phyloP scores from a whole-genome alignment of 2,797 vertebrate genomes.

The Clarias pachynema region DNA sequence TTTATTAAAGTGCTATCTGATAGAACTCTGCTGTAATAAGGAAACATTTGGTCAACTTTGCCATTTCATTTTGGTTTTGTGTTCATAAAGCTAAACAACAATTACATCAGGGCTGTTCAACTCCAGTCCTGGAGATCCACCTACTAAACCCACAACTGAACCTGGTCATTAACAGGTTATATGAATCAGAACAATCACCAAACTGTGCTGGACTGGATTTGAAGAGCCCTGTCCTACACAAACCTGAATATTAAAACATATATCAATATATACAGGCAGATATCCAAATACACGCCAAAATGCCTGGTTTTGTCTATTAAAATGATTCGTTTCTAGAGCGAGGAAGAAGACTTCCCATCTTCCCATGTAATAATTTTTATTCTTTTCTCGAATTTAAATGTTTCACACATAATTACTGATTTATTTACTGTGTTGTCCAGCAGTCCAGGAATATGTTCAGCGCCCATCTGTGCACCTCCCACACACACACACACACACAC shows the following conservation, averaged over 20 bases:
- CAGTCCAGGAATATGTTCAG: conserved; percentile 21
- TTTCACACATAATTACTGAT: conserved; percentile 16
- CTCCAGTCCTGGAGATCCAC: too few species aligned
- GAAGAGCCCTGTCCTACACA: background rate
- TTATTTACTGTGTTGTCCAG: conserved; percentile 30
- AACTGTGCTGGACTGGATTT: too few species aligned
- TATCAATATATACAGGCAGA: background rate
- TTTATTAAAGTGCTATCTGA: background rate
- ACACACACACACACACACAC: conserved; percentile 18
- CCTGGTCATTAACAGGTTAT: too few species aligned
- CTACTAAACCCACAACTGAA: too few species aligned
- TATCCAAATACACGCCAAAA: too few species aligned
- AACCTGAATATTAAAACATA: background rate
- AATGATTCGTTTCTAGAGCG: background rate
- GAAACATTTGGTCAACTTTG: background rate
- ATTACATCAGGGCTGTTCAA: too few species aligned
- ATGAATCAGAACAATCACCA: too few species aligned
- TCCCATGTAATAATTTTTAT: background rate
- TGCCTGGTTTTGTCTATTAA: background rate
- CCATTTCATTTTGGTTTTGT: background rate
- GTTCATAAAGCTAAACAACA: background rate
- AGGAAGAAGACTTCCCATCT: background rate
- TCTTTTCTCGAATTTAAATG: background rate
- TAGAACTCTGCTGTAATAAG: background rate
- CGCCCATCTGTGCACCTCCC: conserved; percentile 33